Percentiles rank a stretch among this genome's conserved stretches.
Conservation (phyloP, 2,888 invertebrate species). For the Gastracanthus pulcherrimus region DNA sequence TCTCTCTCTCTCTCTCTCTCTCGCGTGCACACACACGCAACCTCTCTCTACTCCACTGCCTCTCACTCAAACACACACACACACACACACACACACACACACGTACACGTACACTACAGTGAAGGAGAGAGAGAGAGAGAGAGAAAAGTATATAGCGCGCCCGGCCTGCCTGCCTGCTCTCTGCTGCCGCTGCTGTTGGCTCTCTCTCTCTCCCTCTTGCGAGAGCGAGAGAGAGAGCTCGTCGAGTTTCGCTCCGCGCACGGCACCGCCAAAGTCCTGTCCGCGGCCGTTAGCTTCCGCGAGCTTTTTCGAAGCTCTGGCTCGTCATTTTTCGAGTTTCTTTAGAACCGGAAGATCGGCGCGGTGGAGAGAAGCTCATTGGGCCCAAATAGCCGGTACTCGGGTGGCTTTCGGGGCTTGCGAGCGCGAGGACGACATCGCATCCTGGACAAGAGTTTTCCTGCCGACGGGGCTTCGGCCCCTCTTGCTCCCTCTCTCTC, state of each 20-base stretch:
- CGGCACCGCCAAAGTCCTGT: constrained; percentile 33
- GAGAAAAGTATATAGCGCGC: not conserved
- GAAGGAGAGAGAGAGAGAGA: constrained; percentile 4
- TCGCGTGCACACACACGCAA: constrained; percentile 30
- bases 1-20: constrained; percentile 36
- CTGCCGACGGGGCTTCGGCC: constrained; percentile 35
- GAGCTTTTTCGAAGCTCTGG: not conserved
- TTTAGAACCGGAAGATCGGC: not conserved
- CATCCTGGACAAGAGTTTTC: constrained; percentile 46
- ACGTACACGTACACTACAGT: constrained; percentile 1
- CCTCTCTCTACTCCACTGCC: constrained; percentile 14
- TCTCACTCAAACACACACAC: constrained; percentile 42
- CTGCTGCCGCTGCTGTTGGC: too few relatives aligned
- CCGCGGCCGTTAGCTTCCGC: not conserved
- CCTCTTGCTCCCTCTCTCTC: constrained; percentile 40
- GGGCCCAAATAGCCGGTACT: not conserved
- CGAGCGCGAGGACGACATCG: not conserved
- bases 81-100: constrained; percentile 44
- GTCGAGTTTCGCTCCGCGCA: constrained; percentile 25
- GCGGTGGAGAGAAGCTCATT: not conserved
- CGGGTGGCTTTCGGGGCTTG: not conserved
- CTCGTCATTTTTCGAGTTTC: not conserved
- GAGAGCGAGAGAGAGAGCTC: too few relatives aligned
- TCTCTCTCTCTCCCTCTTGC: constrained; percentile 43
- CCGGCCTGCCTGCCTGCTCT: constrained; percentile 40